Base-by-base conservation (phyloP, 2,888 invertebrate genomes). In the Cheilosia variabilis region DNA sequence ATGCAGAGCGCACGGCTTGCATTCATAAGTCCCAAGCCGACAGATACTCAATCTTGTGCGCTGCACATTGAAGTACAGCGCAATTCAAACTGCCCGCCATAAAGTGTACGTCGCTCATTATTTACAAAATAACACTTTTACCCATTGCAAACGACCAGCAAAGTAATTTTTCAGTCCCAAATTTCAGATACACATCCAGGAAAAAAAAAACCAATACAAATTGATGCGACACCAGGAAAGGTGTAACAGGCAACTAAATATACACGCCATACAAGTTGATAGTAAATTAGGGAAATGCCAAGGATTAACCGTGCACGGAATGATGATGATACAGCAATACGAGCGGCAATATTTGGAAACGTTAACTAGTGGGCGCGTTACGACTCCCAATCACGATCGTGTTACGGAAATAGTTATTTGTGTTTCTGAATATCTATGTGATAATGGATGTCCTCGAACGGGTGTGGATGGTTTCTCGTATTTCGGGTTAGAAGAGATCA, bases 231-330 rank as follows among this genome's bases (percentile, higher is more conserved):
- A n/a, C 45, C n/a, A 15, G 2, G 0, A 4, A 6, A 45, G 45
- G 45, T 45, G 45, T 37, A 37, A 37, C 45, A 47, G n/a, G 17
- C 45, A 47, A 7, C 45, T 4, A 37, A 57, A 19, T 47, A 17
- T 0, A 17, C 31, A 31, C 31, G 45, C 4, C 27, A 19, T 31
- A 53, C 45, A 66, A 60, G 62, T 45, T 58, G 63, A 43, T 17
- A 71, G 71, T 60, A 41, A 71, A 82, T 77, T 77, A 71, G 65
- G 57, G 57, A 52, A 50, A 82, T 77, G 60, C 45, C 58, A 50
- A 55, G 72, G 62, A 82, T 72, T 45, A 72, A 31, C 71, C 72
- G 72, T 82, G 77, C 66, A 60, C n/a, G 43, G 72, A 60, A 82
- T 82, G 62, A 34, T 72, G 62, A 34, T 68, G 66, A 71, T 53